Percentiles rank a stretch among this genome's conserved stretches.
Evolutionary conservation across 2,113 vertebrate genomes (phyloP).

Genomic region (Sorex araneus): DNA sequence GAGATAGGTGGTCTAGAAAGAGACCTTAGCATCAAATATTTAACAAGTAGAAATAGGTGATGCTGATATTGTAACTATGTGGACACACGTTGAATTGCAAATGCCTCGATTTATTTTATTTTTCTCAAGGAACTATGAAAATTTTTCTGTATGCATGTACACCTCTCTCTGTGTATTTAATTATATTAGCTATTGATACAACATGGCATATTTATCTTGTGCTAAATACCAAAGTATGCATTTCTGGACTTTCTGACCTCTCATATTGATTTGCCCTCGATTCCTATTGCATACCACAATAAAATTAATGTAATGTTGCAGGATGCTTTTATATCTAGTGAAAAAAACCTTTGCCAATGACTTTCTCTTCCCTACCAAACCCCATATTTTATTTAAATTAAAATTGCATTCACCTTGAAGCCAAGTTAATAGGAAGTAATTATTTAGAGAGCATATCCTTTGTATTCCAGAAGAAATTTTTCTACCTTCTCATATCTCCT

Average conservation of each 20-base stretch:
- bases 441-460: constrained; percentile 6
- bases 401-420: constrained; percentile 8
- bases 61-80: neutral
- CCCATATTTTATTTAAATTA: constrained; percentile 37
- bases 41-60: neutral
- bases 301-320: constrained; percentile 57
- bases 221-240: neutral
- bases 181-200: constrained; percentile 4
- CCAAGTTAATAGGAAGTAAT: constrained; percentile 35
- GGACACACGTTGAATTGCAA: neutral
- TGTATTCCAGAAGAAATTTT: neutral
- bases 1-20: neutral
- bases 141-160: accelerated
- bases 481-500: neutral
- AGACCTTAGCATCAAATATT: neutral
- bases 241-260: constrained; percentile 45
- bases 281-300: neutral
- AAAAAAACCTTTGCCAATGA: neutral
- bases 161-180: neutral
- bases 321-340: constrained; percentile 55
- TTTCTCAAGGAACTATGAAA: neutral
- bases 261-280: constrained; percentile 46
- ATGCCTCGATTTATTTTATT: neutral
- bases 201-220: neutral
- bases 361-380: neutral